Evolutionary conservation across 2,888 invertebrate genomes (phyloP).

Genomic region (Azorinus chamasolen): DNA sequence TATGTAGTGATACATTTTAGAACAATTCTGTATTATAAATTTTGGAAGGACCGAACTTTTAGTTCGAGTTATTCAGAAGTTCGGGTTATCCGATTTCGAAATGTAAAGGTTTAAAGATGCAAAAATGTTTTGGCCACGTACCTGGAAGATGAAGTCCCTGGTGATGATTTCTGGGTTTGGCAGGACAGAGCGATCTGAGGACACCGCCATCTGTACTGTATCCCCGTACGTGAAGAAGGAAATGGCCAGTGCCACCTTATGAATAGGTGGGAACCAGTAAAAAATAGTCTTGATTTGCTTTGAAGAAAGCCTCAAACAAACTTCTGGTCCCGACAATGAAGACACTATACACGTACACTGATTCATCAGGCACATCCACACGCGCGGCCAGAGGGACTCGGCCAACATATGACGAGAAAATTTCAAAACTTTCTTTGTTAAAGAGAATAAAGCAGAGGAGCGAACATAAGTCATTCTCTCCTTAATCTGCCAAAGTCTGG

Average conservation of each 20-base stretch:
- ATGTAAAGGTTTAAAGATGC: too few relatives aligned
- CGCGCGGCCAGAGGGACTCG: slow-evolving; percentile 76
- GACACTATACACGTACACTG: slow-evolving; percentile 85
- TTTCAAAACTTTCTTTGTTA: slow-evolving; percentile 87
- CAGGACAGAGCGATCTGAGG: slow-evolving; percentile 86
- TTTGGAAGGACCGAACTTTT: too few relatives aligned
- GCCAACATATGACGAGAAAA: slow-evolving; percentile 86
- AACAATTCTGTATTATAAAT: too few relatives aligned
- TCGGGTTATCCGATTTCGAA: too few relatives aligned
- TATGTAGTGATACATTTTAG: too few relatives aligned
- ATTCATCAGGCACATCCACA: slow-evolving; percentile 81
- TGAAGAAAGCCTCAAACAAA: slow-evolving; percentile 86
- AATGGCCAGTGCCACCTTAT: slow-evolving; percentile 87
- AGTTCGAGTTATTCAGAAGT: too few relatives aligned
- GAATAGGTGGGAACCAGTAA: slow-evolving; percentile 87
- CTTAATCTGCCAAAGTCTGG: slow-evolving; percentile 88
- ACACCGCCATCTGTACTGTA: slow-evolving; percentile 87
- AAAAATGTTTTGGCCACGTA: slow-evolving; percentile 44
- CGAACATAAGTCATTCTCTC: slow-evolving; percentile 87
- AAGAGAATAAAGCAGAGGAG: slow-evolving; percentile 87
- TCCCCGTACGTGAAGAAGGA: slow-evolving; percentile 88
- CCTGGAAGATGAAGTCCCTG: slow-evolving; percentile 85
- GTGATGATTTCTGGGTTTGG: slow-evolving; percentile 85
- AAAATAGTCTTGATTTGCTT: slow-evolving; percentile 83
- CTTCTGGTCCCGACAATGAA: slow-evolving; percentile 87